Base-by-base conservation (phyloP, 2,888 invertebrate genomes). In the Lymantria monacha region DNA sequence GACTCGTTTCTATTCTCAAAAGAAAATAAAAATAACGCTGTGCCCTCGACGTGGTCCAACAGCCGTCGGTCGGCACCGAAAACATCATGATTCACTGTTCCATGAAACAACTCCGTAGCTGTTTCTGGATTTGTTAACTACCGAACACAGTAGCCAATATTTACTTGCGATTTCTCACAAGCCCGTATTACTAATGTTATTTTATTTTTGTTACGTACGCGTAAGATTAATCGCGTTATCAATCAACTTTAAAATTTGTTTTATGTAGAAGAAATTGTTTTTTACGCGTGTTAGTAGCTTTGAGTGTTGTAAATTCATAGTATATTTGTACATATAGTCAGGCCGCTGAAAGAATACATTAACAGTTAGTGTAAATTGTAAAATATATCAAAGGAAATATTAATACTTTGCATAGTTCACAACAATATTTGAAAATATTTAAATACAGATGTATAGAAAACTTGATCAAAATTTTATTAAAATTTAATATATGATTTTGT, bases 21-120 rank as follows among this genome's bases (percentile, higher is more conserved):
- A 83, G 83, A 83, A 84, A 88, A 85, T 85, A 87, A 85, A 88
- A 88, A 89, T 89, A 87, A 81, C 83, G 65, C 66, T 59, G 51
- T 70, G 76, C 77, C 72, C 70, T 76, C 79, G 73, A 63, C 67
- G 72, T 69, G 70, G 68, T 73, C 71, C 64, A 70, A 44, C 53
- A 48, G 46, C 53, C 49, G 46, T 38, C 46, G 36, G 42, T 22
- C 65, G 67, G 64, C 65, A 62, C 75, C 76, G 78, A 82, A 85
- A 85, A 85, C 82, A 84, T 71, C 69, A 78, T 85, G 85, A 84
- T 75, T 85, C 87, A 87, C 72, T 63, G 69, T 85, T 87, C 87
- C 76, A 69, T 76, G 85, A 80, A 86, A 80, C 74, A 75, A 75
- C 75, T 79, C 72, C 70, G 66, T 65, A 57, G 58, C 49, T 68